phyloP scores from a whole-genome alignment of 2,888 invertebrate species.

The Lomographa bimaculata region DNA sequence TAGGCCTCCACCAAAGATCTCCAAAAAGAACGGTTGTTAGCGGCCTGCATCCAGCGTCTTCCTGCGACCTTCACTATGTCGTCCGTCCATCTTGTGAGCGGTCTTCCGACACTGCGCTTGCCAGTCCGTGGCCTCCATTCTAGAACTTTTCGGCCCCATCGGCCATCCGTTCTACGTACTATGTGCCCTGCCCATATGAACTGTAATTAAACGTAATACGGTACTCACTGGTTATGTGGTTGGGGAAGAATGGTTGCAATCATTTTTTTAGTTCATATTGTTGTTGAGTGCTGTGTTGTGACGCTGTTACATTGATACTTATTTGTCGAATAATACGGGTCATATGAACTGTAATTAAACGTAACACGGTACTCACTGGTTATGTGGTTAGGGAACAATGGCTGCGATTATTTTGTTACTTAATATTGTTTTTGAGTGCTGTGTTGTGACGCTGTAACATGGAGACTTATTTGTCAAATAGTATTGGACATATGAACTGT shows the following conservation, averaged over 20 bases:
- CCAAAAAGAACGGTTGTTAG: too few species aligned
- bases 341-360: slow-evolving; percentile 75
- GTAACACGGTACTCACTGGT: slow-evolving; percentile 49
- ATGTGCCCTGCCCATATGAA: slow-evolving; percentile 62
- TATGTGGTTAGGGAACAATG: slow-evolving; percentile 8
- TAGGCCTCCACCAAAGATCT: too few species aligned
- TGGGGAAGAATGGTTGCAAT: slow-evolving; percentile 9
- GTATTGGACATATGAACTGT: slow-evolving; percentile 65
- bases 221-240: slow-evolving; percentile 37
- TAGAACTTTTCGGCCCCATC: too few species aligned
- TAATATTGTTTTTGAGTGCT: slow-evolving; percentile 52
- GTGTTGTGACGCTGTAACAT: slow-evolving; percentile 54
- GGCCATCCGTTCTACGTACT: too few species aligned
- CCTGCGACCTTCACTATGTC: too few species aligned
- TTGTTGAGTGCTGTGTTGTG: slow-evolving; percentile 47
- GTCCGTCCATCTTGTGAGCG: too few species aligned
- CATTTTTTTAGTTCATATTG: slow-evolving; percentile 36
- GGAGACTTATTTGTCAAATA: slow-evolving; percentile 71
- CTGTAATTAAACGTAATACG: slow-evolving; percentile 70
- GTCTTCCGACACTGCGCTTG: too few species aligned
- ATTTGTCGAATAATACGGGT: slow-evolving; percentile 65
- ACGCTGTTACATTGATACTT: slow-evolving; percentile 67
- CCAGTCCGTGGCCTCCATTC: too few species aligned
- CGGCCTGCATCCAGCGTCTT: too few species aligned
- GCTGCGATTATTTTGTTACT: background rate